Evolutionary conservation across 2,113 vertebrate genomes (phyloP).

Genomic region (Rana temporaria): DNA sequence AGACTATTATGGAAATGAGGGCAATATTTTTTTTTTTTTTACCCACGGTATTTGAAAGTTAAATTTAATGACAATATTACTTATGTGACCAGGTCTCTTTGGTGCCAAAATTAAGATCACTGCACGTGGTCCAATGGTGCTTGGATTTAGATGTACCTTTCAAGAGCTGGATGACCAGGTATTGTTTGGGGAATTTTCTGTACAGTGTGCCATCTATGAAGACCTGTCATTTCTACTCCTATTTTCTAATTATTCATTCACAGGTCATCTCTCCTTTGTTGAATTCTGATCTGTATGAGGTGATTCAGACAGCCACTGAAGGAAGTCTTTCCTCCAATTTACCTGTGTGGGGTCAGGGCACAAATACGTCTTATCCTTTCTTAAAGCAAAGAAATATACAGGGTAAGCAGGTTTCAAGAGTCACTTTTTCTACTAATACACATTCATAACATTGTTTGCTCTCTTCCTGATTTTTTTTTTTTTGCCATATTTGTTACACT

Average conservation of each 20-base stretch:
- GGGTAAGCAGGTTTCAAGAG: background rate
- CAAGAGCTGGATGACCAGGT: slow-evolving; percentile 91
- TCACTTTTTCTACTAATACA: no score
- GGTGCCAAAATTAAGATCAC: slow-evolving; percentile 89
- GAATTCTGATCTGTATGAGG: slow-evolving; percentile 83
- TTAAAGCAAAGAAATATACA: background rate
- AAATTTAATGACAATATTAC: no score
- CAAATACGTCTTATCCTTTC: slow-evolving; percentile 71
- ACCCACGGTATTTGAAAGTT: no score
- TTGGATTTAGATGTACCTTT: slow-evolving; percentile 88
- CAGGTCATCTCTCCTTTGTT: slow-evolving; percentile 86
- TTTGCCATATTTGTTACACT: no score
- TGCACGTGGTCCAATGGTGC: slow-evolving; percentile 78
- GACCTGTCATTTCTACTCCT: background rate
- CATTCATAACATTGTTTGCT: no score
- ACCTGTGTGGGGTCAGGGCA: slow-evolving; percentile 78
- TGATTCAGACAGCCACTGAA: slow-evolving; percentile 76
- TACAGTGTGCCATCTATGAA: background rate
- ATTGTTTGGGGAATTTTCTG: background rate
- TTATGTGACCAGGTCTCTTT: slow-evolving; percentile 77
- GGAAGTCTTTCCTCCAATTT: slow-evolving; percentile 74
- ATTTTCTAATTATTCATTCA: background rate
- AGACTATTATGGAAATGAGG: no score
- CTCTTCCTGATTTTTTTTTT: no score
- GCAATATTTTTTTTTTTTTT: no score